Evolutionary conservation across 2,797 vertebrate species (phyloP), one percentile per base, ranked within the genome.

Genomic region (Avahi laniger): DNA sequence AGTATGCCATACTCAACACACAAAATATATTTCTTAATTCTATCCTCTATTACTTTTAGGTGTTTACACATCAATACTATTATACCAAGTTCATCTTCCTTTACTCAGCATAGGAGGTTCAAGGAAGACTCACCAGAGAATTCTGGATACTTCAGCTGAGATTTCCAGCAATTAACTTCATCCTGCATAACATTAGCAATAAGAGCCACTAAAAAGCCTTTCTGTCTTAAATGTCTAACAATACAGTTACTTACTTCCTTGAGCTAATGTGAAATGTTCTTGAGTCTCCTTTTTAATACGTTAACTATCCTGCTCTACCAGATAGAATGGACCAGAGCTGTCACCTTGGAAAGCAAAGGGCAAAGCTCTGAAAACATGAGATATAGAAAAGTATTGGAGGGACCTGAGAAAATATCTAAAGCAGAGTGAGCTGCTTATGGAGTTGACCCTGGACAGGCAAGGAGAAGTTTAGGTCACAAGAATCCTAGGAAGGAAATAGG

Each of bases 191-290:
- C 67, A 72, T 46, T 41, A 81, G 50, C 33, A 93, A 70, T 59
- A 94, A 8, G 3, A 95, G n/a, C 75, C 14, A 65, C 52, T 57
- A 76, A 83, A 30, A 79, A 59, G 22, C 22, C 30, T 93, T 92
- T 75, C n/a, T 88, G 43, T 48, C n/a, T 95, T 92, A 78, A 93
- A 69, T 92, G n/a, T 76, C 35, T 78, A 57, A 75, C 4, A 33
- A 11, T 33, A 4, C 22, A 70, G 28, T 87, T 91, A 82, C 24
- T 81, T 86, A 69, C 41, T 91, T 85, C 28, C 9, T 96, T 69
- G 26, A 7, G 30, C 15, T 84, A 89, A 80, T 7, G 0, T 41
- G 38, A 92, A 96, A 87, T 73, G 11, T 38, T 87, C 50, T 46
- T 72, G 65, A 78, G 54, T 33, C 22, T 81, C 30, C 54, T 65